phyloP scores from a whole-genome alignment of 1,140 invertebrate species.

The Solen grandis region DNA sequence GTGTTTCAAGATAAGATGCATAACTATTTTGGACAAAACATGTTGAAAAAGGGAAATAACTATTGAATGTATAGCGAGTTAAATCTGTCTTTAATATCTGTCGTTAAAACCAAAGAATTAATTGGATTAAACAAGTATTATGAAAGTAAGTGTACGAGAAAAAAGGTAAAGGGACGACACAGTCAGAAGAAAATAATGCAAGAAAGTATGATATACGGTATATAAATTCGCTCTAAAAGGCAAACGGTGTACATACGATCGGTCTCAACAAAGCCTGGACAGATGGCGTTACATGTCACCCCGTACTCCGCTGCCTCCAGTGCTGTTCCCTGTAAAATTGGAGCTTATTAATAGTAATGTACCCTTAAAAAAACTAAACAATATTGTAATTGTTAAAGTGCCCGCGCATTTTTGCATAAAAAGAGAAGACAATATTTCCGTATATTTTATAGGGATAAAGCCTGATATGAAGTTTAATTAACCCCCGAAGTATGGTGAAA shows the following conservation, averaged over 20 bases:
- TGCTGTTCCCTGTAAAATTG: constrained; percentile 61
- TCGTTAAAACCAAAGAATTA: background rate
- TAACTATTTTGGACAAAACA: too few species aligned
- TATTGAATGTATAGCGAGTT: too few species aligned
- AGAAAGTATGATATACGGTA: background rate
- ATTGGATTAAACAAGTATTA: background rate
- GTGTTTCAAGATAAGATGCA: too few species aligned
- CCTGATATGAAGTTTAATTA: too few species aligned
- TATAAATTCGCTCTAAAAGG: background rate
- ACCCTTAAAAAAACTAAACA: too few species aligned
- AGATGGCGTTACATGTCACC: constrained; percentile 66
- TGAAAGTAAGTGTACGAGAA: background rate
- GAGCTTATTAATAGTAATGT: too few species aligned
- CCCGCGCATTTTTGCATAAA: too few species aligned
- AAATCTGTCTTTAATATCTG: background rate
- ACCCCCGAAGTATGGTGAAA: too few species aligned
- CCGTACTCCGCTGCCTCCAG: constrained; percentile 61
- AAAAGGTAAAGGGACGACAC: background rate
- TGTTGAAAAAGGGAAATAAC: too few species aligned
- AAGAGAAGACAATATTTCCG: too few species aligned
- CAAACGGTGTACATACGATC: constrained; percentile 51
- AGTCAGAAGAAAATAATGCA: background rate
- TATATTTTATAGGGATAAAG: too few species aligned
- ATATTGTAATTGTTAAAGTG: too few species aligned
- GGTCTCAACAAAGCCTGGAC: constrained; percentile 59